Evolutionary conservation across 1,140 invertebrate genomes (phyloP).

Genomic region (Zaprionus kolodkinae): DNA sequence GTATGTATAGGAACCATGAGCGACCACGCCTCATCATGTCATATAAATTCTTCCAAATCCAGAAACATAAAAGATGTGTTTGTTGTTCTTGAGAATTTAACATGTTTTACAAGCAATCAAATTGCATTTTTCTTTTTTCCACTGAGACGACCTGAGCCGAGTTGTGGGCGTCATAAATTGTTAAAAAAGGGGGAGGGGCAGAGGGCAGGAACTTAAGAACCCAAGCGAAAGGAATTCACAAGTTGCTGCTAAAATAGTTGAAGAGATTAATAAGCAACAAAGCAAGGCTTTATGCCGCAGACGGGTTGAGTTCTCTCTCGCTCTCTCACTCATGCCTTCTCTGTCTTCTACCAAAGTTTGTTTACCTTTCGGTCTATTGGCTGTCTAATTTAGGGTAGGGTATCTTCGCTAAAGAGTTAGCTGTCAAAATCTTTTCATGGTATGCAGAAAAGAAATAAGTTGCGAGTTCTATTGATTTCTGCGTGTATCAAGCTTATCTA

Average conservation of each 20-base stretch:
- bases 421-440: not conserved
- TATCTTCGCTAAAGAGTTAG: not conserved
- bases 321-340: not conserved
- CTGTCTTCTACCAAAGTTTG: slow-evolving; percentile 6
- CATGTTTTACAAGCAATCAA: slow-evolving; percentile 82
- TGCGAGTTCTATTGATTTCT: too few relatives aligned
- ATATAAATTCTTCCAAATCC: slow-evolving; percentile 77
- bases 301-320: not conserved
- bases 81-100: slow-evolving; percentile 60
- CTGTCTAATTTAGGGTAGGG: not conserved
- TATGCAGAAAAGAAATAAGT: too few relatives aligned
- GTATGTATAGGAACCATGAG: slow-evolving; percentile 38
- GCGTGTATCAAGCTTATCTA: not conserved
- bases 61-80: slow-evolving; percentile 61
- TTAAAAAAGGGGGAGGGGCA: not conserved
- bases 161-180: slow-evolving; percentile 64
- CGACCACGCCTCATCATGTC: slow-evolving; percentile 57
- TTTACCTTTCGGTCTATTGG: slow-evolving; percentile 28
- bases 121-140: slow-evolving; percentile 79
- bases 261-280: slow-evolving; percentile 49
- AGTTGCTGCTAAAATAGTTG: slow-evolving; percentile 65
- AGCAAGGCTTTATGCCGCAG: slow-evolving; percentile 34
- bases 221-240: slow-evolving; percentile 55
- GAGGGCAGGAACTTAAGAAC: slow-evolving; percentile 13
- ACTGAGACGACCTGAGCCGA: slow-evolving; percentile 11